These are phyloP conservation scores for Lasioglossum morio DNA, from an alignment of 2,888 invertebrate genomes.

Conservation along the genomic window DNA sequence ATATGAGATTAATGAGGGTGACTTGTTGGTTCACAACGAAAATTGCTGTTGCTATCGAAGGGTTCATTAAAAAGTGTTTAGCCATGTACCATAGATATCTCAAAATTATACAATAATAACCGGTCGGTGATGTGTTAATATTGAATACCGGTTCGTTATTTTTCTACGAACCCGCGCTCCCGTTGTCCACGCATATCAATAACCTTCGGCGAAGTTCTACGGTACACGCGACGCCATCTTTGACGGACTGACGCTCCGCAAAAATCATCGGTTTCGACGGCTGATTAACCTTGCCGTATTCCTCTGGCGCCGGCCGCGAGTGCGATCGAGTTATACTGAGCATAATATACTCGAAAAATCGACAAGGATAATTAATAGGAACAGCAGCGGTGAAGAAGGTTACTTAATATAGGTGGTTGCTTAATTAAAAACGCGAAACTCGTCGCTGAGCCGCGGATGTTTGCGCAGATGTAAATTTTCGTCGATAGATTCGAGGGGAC, in stretches of 20 bases:
- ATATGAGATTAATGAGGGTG: too few relatives aligned
- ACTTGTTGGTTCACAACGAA: too few relatives aligned
- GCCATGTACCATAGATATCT: too few relatives aligned
- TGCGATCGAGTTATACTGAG: too few relatives aligned
- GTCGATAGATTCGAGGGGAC: background rate
- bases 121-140: too few relatives aligned
- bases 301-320: background rate
- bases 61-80: too few relatives aligned
- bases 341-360: background rate
- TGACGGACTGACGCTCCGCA: background rate
- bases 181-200: background rate
- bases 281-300: background rate
- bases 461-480: conserved; percentile 2
- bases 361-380: background rate
- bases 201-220: background rate
- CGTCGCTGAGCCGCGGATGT: background rate
- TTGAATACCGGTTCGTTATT: background rate
- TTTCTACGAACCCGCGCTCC: background rate
- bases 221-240: conserved; percentile 10
- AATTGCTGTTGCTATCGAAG: too few relatives aligned
- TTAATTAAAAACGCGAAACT: background rate
- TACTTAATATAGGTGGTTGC: background rate
- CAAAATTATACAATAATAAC: too few relatives aligned
- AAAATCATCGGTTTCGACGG: background rate
- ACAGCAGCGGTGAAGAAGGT: background rate